These are phyloP conservation scores for Idaea biselata DNA, from an alignment of 2,888 invertebrate species.

Conservation along the genomic window DNA sequence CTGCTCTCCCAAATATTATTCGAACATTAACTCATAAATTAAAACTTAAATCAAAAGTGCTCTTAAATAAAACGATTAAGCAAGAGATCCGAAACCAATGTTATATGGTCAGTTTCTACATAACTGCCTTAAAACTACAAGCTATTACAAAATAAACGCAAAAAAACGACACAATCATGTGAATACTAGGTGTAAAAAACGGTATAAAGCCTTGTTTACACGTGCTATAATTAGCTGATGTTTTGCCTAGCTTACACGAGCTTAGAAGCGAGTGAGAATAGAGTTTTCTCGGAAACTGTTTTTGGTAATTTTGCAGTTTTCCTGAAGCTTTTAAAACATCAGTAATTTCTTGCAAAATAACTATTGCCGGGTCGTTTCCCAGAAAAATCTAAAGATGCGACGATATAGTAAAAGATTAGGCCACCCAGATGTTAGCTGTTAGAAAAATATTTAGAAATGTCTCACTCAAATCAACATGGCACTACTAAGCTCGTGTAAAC, in stretches of 20 bases:
- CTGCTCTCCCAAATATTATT: slow-evolving; percentile 9
- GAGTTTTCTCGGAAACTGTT: too few species aligned
- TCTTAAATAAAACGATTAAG: slow-evolving; percentile 41
- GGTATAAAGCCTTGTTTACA: background rate
- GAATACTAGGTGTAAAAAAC: slow-evolving; percentile 6
- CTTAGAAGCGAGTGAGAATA: background rate
- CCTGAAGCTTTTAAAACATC: too few species aligned
- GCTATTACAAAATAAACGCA: slow-evolving; percentile 36
- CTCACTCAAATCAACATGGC: background rate
- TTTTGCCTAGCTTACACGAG: background rate
- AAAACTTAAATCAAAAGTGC: slow-evolving; percentile 35
- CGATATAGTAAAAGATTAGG: too few species aligned
- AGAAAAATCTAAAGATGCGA: too few species aligned
- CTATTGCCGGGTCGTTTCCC: too few species aligned
- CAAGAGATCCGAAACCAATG: slow-evolving; percentile 50
- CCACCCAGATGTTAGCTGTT: too few species aligned
- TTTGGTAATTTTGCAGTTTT: too few species aligned
- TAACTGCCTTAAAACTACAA: slow-evolving; percentile 34
- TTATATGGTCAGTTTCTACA: slow-evolving; percentile 32
- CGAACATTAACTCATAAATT: slow-evolving; percentile 13
- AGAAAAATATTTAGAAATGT: too few species aligned
- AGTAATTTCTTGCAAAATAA: too few species aligned
- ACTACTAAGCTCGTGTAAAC: background rate
- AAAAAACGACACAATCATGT: slow-evolving; percentile 30
- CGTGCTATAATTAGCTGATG: background rate